These are phyloP conservation scores for Patella caerulea DNA, from an alignment of 2,888 invertebrate species.

Conservation along the genomic window DNA sequence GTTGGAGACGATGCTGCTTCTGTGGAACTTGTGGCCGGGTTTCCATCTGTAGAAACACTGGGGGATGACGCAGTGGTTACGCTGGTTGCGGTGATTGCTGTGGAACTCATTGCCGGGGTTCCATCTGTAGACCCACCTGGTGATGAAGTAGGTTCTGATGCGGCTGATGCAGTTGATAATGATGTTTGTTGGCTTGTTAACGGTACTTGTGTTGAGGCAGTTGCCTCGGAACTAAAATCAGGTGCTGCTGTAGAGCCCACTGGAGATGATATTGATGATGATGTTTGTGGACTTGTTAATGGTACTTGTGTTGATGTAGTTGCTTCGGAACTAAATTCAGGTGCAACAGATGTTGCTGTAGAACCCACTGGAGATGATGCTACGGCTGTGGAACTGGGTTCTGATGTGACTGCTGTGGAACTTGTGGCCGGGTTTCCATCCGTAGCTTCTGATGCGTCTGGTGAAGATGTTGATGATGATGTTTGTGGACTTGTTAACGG, in stretches of 20 bases:
- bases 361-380: neutral
- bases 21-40: conserved; percentile 7
- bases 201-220: too few species aligned
- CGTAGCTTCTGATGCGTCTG: neutral
- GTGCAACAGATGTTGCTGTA: conserved; percentile 49
- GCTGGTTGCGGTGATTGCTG: too few species aligned
- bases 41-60: conserved; percentile 3
- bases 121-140: too few species aligned
- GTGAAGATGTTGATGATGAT: conserved; percentile 16
- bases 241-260: conserved; percentile 15
- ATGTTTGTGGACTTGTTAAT: conserved; percentile 30
- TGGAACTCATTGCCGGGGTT: too few species aligned
- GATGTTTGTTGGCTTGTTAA: neutral
- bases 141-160: neutral
- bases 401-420: neutral
- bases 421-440: neutral
- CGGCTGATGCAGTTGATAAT: conserved; percentile 1
- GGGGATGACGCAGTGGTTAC: neutral
- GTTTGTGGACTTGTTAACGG: conserved; percentile 29
- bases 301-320: conserved; percentile 23
- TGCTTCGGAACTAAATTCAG: conserved; percentile 43
- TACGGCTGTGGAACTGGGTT: neutral
- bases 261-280: conserved; percentile 15
- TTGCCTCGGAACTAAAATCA: too few species aligned
- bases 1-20: neutral